Evolutionary conservation across 2,113 vertebrate species (phyloP).

Genomic region (Artemisiospiza belli): DNA sequence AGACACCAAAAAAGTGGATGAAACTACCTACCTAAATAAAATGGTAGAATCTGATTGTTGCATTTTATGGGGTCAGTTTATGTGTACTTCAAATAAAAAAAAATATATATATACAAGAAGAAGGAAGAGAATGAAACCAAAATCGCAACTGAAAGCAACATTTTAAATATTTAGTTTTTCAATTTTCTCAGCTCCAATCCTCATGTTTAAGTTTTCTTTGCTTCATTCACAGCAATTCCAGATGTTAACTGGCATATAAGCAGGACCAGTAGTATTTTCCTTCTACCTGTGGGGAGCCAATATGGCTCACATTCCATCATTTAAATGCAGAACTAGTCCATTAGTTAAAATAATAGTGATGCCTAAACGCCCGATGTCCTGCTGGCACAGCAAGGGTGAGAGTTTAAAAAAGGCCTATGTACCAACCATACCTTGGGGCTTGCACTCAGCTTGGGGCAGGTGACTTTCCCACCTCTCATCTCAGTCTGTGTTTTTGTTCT

Average conservation of each 20-base stretch:
- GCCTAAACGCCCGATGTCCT: neutral
- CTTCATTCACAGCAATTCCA: neutral
- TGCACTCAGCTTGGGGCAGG: slow-evolving; percentile 1
- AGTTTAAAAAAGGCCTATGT: neutral
- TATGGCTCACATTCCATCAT: slow-evolving; percentile 4
- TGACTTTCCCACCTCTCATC: slow-evolving; percentile 28
- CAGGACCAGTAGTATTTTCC: neutral
- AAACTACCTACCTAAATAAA: neutral
- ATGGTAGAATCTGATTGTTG: neutral
- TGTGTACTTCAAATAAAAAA: neutral
- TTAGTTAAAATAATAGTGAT: slow-evolving; percentile 25
- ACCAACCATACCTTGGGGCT: neutral
- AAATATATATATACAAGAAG: neutral
- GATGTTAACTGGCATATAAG: neutral
- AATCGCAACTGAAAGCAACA: neutral
- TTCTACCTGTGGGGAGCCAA: neutral
- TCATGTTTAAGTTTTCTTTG: neutral
- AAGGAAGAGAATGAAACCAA: neutral
- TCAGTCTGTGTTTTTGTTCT: neutral
- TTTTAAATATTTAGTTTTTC: neutral
- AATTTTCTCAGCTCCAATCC: neutral
- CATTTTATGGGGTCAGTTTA: neutral
- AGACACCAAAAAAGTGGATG: neutral
- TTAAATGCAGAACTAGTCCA: neutral
- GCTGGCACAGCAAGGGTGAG: neutral